Evolutionary conservation across 2,888 invertebrate genomes (phyloP).

Genomic region (Lasioglossum leucozonium): DNA sequence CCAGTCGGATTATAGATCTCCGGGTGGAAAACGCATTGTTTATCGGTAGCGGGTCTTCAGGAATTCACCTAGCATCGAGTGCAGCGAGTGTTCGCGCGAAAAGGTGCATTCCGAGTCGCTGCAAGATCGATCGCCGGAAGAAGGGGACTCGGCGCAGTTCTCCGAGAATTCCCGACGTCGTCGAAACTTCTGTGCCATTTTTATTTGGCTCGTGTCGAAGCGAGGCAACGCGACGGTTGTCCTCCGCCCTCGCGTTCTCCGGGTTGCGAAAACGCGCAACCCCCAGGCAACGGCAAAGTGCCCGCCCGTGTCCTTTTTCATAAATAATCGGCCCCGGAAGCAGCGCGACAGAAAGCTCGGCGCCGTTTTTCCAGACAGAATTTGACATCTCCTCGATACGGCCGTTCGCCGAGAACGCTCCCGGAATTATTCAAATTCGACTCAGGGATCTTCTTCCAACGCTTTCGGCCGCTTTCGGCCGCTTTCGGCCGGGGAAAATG

Average conservation of each 20-base stretch:
- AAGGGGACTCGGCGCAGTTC: background rate
- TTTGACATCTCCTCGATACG: conserved; percentile 23
- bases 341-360: conserved; percentile 16
- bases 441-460: background rate
- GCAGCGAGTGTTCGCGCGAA: conserved; percentile 30
- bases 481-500: background rate
- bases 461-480: background rate
- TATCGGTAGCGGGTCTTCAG: conserved; percentile 48
- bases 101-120: conserved; percentile 60
- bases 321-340: conserved; percentile 47
- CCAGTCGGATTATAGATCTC: conserved; percentile 59
- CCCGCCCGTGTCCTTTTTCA: conserved; percentile 39
- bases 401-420: background rate
- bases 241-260: background rate
- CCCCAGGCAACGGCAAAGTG: background rate
- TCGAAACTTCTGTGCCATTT: conserved; percentile 25
- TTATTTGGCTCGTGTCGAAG: conserved; percentile 23
- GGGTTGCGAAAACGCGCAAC: conserved; percentile 5
- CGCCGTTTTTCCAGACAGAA: conserved; percentile 19
- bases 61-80: conserved; percentile 43
- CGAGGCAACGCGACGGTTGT: conserved; percentile 1
- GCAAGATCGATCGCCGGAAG: conserved; percentile 40
- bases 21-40: conserved; percentile 69
- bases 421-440: conserved; percentile 25
- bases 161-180: conserved; percentile 34